Evolutionary conservation across 2,113 vertebrate genomes (phyloP), one percentile per base, ranked within the genome.

Genomic region (Odontesthes bonariensis): DNA sequence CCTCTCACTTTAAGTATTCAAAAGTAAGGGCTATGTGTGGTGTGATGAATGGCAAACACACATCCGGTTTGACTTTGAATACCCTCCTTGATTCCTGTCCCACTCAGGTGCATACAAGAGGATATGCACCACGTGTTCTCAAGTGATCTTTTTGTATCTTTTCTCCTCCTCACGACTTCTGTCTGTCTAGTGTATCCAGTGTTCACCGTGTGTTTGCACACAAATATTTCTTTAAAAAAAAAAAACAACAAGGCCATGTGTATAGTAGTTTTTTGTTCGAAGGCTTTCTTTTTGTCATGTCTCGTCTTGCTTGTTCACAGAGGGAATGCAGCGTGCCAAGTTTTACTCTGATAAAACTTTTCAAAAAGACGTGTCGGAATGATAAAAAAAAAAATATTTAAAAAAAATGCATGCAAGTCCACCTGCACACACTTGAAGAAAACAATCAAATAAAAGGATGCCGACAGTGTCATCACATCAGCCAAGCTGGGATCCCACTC

Each of bases 21-120:
- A 90, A 92, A 71, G 69, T 82, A 61, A 78, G 82, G 85, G 72
- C 79, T 23, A 67, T 89, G 85, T 92, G 88, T 88, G 85, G 80
- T 77, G 80, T 84, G 83, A 75, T n/a, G 69, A 73, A 64, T 61
- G 61, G 59, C 80, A 88, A 85, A 89, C 88, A 86, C 89, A 91
- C 90, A 88, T 86, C 67, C 65, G 23, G 79, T 89, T 80, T 90
- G 82, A 91, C 88, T 92, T 90, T 91, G 90, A 93, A 92, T 92
- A 91, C 91, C 67, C 79, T 64, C 71, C 73, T 80, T 35, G 31
- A 63, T 73, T 88, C 31, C 69, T 31, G 74, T 78, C 83, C 82
- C 75, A 73, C 75, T 75, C 27, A 44, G 60, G 83, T 90, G 87
- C 89, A 89, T 89, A 82, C 77, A 27, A 14, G 11, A n/a, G 51